Evolutionary conservation across 64 coral and sea anemone species (phyloP).

Genomic region (Cladopsammia gracilis): DNA sequence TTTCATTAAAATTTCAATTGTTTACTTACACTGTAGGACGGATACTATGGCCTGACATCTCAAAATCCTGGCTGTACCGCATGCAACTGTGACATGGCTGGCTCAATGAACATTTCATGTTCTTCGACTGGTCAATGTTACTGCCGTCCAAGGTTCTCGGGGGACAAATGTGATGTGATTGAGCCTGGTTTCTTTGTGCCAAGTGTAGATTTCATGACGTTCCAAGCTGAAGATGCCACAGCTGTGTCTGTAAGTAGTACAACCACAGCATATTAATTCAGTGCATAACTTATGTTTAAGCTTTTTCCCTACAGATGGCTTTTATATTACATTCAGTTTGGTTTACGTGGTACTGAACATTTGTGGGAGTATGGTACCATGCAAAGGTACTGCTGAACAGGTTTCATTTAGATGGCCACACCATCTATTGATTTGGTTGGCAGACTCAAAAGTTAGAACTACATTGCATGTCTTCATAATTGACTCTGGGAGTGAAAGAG

Average conservation of each 20-base stretch:
- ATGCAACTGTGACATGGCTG: conserved; percentile 79
- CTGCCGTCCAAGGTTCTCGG: conserved; percentile 86
- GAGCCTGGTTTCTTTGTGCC: conserved; percentile 73
- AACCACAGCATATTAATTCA: no score
- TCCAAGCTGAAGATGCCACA: conserved; percentile 76
- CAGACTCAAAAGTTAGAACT: no score
- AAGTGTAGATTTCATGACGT: conserved; percentile 74
- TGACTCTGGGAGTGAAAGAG: no score
- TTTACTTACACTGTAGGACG: conserved; percentile 63
- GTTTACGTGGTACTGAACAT: no score
- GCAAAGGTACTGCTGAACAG: no score
- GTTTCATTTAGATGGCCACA: no score
- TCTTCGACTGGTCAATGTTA: conserved; percentile 81
- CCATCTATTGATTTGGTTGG: no score
- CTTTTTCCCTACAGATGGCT: no score
- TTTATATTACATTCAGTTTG: no score
- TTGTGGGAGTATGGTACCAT: no score
- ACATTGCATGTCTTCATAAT: no score
- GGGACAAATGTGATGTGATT: conserved; percentile 78
- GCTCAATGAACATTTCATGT: conserved; percentile 84
- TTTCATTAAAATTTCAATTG: neutral
- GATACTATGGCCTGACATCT: conserved; percentile 79
- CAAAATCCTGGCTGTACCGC: conserved; percentile 76
- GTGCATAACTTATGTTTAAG: no score
- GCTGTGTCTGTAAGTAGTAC: conserved; percentile 63